phyloP scores from a whole-genome alignment of 2,888 invertebrate species.

The Synanthedon myopaeformis region DNA sequence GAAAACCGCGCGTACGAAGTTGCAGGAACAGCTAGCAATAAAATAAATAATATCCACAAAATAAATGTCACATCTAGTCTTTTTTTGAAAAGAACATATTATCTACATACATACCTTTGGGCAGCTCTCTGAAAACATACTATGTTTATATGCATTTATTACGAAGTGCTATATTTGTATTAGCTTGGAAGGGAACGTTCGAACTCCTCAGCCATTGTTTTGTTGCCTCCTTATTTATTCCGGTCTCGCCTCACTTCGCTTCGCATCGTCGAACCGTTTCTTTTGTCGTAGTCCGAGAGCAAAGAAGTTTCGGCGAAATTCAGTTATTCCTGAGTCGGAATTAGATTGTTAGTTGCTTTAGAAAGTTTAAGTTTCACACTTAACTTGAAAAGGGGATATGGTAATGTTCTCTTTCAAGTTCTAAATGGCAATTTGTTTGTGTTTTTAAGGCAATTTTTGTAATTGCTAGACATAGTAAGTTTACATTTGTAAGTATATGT shows the following conservation, averaged over 20 bases:
- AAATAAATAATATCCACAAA: too few relatives aligned
- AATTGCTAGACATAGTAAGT: too few relatives aligned
- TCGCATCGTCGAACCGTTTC: conserved; percentile 6
- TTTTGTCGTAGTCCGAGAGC: conserved; percentile 5
- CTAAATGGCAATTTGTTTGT: too few relatives aligned
- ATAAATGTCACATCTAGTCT: too few relatives aligned
- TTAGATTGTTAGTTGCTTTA: background rate
- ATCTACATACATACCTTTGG: too few relatives aligned
- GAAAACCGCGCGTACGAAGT: too few relatives aligned
- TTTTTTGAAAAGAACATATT: too few relatives aligned
- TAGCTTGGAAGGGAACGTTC: background rate
- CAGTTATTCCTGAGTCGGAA: background rate
- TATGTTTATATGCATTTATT: background rate
- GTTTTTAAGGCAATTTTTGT: too few relatives aligned
- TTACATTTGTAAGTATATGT: too few relatives aligned
- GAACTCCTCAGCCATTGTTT: conserved; percentile 20
- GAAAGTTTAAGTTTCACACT: background rate
- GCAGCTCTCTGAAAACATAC: too few relatives aligned
- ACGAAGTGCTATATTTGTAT: background rate
- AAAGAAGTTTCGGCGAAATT: conserved; percentile 21
- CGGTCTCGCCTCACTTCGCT: conserved; percentile 22
- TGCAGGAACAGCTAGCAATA: too few relatives aligned
- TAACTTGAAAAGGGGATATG: background rate
- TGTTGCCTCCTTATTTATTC: conserved; percentile 39
- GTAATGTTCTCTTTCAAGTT: too few relatives aligned